Conservation (phyloP, 2,888 invertebrate genomes). For the Diadegma fenestrale region DNA sequence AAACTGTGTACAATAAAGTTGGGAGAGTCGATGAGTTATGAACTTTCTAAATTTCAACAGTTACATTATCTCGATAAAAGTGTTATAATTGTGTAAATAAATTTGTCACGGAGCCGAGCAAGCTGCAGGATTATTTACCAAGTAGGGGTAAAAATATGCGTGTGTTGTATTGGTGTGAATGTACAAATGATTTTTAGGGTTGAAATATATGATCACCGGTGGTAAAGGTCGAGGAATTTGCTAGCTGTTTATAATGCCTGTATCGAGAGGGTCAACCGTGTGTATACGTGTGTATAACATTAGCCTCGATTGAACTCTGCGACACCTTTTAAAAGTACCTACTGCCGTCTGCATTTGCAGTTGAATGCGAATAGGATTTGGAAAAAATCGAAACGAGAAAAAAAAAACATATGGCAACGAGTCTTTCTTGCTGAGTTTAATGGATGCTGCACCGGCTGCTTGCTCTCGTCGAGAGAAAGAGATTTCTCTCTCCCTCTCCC, state of each 20-base stretch:
- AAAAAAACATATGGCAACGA: constrained; percentile 25
- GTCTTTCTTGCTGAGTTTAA: constrained; percentile 54
- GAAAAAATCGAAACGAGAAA: too few species aligned
- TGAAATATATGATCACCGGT: constrained; percentile 57
- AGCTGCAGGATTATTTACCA: constrained; percentile 43
- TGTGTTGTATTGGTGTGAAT: constrained; percentile 30
- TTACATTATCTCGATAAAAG: constrained; percentile 53
- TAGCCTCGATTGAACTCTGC: constrained; percentile 43
- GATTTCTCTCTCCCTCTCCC: constrained; percentile 1
- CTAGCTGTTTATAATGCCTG: constrained; percentile 49
- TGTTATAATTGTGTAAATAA: constrained; percentile 61
- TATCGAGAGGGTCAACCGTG: constrained; percentile 56
- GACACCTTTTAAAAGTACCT: constrained; percentile 55
- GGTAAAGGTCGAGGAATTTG: constrained; percentile 63
- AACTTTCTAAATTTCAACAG: constrained; percentile 55
- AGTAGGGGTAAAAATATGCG: constrained; percentile 16
- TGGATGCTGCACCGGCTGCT: constrained; percentile 49
- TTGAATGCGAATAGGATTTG: constrained; percentile 9
- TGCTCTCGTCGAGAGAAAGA: constrained; percentile 51
- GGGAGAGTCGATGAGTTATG: constrained; percentile 41
- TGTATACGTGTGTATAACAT: constrained; percentile 35
- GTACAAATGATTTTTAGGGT: constrained; percentile 65
- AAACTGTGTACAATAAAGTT: neutral
- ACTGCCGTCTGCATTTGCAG: constrained; percentile 32
- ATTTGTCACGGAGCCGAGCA: constrained; percentile 46